phyloP scores from a whole-genome alignment of 1,140 invertebrate genomes.

The Dolichoris vasculosae region DNA sequence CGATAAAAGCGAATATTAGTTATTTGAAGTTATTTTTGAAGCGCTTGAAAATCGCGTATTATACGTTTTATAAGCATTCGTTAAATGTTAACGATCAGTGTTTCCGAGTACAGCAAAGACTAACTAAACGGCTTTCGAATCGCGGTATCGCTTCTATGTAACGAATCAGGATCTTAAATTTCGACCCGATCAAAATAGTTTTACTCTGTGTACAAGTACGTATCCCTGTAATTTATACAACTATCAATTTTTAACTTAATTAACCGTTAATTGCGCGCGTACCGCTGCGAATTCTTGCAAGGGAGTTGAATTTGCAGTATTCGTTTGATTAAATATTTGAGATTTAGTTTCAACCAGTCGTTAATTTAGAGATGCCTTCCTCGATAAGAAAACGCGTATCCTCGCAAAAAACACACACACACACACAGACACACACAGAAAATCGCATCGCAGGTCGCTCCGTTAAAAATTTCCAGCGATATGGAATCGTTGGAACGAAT shows the following conservation, averaged over 20 bases:
- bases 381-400: background rate
- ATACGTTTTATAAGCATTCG: background rate
- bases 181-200: background rate
- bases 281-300: background rate
- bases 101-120: background rate
- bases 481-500: too few species aligned
- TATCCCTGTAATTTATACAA: background rate
- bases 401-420: too few species aligned
- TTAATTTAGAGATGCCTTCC: background rate
- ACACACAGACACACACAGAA: too few species aligned
- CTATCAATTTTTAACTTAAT: background rate
- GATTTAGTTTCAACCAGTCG: background rate
- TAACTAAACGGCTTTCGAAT: background rate
- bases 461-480: too few species aligned
- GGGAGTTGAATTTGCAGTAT: background rate
- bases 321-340: background rate
- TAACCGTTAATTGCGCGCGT: background rate
- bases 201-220: background rate
- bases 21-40: too few species aligned
- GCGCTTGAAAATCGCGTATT: too few species aligned
- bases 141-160: background rate
- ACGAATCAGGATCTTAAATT: background rate
- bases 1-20: too few species aligned
- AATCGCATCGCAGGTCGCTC: too few species aligned
- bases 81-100: background rate